Evolutionary conservation across 1,140 invertebrate genomes (phyloP), one percentile per base, ranked within the genome.

Genomic region (Paralvinella palmiformis): DNA sequence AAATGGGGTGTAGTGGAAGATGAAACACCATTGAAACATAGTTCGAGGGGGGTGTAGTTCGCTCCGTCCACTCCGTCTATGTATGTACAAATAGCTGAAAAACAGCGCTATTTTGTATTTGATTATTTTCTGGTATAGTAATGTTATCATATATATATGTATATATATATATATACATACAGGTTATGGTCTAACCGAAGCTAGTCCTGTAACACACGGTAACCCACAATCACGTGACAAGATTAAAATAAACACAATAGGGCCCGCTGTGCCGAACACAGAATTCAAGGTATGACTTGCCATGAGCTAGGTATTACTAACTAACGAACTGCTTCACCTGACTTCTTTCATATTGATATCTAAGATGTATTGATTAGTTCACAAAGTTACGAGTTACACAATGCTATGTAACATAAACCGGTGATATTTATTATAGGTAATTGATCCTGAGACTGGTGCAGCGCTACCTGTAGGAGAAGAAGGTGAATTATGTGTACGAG

Each of bases 401-500:
- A n/a, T n/a, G n/a, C n/a, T n/a, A n/a, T n/a, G n/a, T n/a, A n/a
- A n/a, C n/a, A n/a, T n/a, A n/a, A n/a, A n/a, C n/a, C n/a, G n/a
- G n/a, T n/a, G n/a, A n/a, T n/a, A 13, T 62, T 24, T 36, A 68
- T 71, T 64, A 27, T 36, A 77, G 71, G 59, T 79, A 20, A 45
- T 77, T 22, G 66, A 73, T 59, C 61, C 75, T 27, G 65, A 67
- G n/a, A 73, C 59, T 41, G 65, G 64, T 15, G 63, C 69, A 29
- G 32, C 29, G 17, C 24, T 59, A 24, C 36, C 31, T 7, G 33
- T 29, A 6, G 63, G 63, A 5, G 20, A 44, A 31, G 60, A 73
- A 22, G 61, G 64, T 20, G 64, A 80, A 79, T 69, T 82, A 3
- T 97, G 94, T 76, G 89, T 96, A 22, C 91, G 93, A 73, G 94